Evolutionary conservation across 1,140 invertebrate genomes (phyloP).

Genomic region (Sycophila sp.): DNA sequence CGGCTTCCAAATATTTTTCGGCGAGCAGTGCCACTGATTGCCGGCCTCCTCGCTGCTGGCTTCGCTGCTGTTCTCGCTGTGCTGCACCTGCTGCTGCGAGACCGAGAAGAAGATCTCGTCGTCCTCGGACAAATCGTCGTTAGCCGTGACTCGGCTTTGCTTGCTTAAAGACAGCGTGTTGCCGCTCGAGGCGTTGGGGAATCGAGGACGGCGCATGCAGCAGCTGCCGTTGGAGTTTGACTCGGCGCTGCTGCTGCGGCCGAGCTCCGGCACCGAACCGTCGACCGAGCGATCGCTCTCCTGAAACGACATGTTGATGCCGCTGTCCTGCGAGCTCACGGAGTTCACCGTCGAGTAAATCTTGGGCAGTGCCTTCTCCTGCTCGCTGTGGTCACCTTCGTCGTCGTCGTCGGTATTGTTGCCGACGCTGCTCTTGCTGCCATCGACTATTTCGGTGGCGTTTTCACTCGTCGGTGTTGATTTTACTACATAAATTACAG

Average conservation of each 20-base stretch:
- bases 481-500: slow-evolving; percentile 62
- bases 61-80: not conserved
- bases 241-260: slow-evolving; percentile 61
- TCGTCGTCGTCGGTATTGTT: slow-evolving; percentile 63
- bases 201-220: slow-evolving; percentile 44
- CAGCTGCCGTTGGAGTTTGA: slow-evolving; percentile 52
- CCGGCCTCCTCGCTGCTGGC: slow-evolving; percentile 11
- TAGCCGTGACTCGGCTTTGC: slow-evolving; percentile 38
- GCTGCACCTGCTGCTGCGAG: not conserved
- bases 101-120: slow-evolving; percentile 49
- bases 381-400: slow-evolving; percentile 47
- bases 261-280: slow-evolving; percentile 51
- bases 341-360: slow-evolving; percentile 73
- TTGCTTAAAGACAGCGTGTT: slow-evolving; percentile 40
- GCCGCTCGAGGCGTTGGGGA: not conserved
- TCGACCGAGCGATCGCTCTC: slow-evolving; percentile 70
- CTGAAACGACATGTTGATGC: slow-evolving; percentile 78
- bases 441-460: not conserved
- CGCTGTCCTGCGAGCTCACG: slow-evolving; percentile 80
- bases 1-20: slow-evolving; percentile 84
- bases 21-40: slow-evolving; percentile 77
- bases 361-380: slow-evolving; percentile 61
- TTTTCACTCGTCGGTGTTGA: slow-evolving; percentile 44
- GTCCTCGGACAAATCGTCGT: slow-evolving; percentile 60
- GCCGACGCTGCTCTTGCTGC: not conserved